Conservation (phyloP, 2,797 vertebrate species). For the Sebastes dallii region DNA sequence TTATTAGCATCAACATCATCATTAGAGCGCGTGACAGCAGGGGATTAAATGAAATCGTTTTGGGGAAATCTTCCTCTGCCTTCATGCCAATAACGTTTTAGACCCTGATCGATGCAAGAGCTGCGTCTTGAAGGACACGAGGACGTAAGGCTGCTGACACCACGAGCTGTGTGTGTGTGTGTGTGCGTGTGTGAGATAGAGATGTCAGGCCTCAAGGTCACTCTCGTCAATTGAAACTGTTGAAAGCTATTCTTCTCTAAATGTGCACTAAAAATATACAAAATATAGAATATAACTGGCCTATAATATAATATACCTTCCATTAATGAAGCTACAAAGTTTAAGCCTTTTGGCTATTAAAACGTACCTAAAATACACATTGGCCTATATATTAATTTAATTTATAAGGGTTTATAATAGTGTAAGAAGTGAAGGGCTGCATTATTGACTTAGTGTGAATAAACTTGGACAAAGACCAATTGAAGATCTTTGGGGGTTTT, state of each 20-base stretch:
- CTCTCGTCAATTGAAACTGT: background rate
- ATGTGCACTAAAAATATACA: background rate
- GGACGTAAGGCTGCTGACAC: slow-evolving; percentile 35
- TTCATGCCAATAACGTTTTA: slow-evolving; percentile 57
- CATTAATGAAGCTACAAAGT: background rate
- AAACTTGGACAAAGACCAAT: background rate
- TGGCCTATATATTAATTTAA: background rate
- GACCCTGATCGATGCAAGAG: slow-evolving; percentile 39
- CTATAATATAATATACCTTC: slow-evolving; percentile 2
- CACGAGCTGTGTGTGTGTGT: background rate
- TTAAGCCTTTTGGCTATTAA: too few species aligned
- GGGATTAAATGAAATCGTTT: slow-evolving; percentile 65
- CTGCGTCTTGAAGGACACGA: slow-evolving; percentile 53
- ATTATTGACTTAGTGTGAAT: background rate
- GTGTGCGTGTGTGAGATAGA: background rate
- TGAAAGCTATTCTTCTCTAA: background rate
- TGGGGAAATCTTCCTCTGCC: slow-evolving; percentile 30
- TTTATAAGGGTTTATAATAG: too few species aligned
- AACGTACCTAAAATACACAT: background rate
- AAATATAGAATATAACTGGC: background rate
- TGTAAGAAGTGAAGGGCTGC: background rate
- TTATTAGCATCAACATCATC: background rate
- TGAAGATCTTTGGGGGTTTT: background rate
- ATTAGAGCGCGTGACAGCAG: background rate
- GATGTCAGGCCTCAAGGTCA: slow-evolving; percentile 30